Evolutionary conservation across 2,113 vertebrate genomes (phyloP), one percentile per base, ranked within the genome.

Genomic region (Phoxinus phoxinus): DNA sequence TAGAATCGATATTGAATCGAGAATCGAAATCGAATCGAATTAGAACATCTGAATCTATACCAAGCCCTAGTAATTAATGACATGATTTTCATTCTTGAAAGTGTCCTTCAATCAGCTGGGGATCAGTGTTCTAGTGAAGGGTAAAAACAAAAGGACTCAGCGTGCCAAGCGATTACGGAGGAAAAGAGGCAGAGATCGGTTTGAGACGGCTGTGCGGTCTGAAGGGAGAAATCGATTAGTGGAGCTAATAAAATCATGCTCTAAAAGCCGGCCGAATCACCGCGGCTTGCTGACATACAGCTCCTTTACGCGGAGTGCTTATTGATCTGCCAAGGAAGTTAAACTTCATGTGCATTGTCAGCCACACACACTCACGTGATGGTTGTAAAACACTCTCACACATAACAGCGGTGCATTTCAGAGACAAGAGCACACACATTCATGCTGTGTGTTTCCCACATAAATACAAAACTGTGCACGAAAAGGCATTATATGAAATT

Each of bases 251-350:
- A 80, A 80, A 89, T 87, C 84, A 32, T 37, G 61, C 69, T 65
- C 76, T 78, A 65, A 82, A 32, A 78, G 56, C 51, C 23, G 4
- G 41, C 6, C 46, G 48, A 78, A 72, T 77, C 63, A 15, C 30
- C 30, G 5, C 44, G 27, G 30, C 75, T 63, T 78, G 76, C 74
- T 80, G 85, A 88, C 67, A 81, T 13, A 75, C 78, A 74, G 84
- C 74, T 37, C 84, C 74, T 80, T 59, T 56, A 85, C 25, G 10
- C 25, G 23, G 35, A 81, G 53, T 63, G 63, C 69, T 86, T 87
- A 89, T 87, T 77, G 88, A 89, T 87, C 86, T 61, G 30, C n/a
- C 53, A 23, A 35, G 27, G 72, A 46, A 84, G 76, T 88, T 84
- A 81, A 87, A 86, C 59, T 71, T 86, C 71, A 83, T 67, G 44